A percentile compares a stretch with the other conserved stretches of the same genome.
Evolutionary conservation across 2,797 vertebrate species (phyloP).

Genomic region (Cheirogaleus major): DNA sequence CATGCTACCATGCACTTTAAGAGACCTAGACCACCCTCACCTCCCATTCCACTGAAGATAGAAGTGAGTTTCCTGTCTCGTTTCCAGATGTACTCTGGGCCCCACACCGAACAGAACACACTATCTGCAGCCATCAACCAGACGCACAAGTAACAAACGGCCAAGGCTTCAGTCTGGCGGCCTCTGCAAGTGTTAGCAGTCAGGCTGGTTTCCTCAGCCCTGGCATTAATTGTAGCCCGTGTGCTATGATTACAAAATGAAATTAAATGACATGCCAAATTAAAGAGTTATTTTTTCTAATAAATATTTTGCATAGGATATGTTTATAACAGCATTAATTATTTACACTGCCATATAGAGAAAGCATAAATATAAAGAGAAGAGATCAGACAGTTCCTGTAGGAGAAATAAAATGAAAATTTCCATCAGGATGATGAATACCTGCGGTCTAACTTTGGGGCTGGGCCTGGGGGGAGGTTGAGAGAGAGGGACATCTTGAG

Average conservation of each 20-base stretch:
- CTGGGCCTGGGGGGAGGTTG: background rate
- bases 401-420: conserved; percentile 76
- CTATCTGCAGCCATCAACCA: background rate
- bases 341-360: conserved; percentile 76
- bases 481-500: conserved; percentile 56
- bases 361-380: conserved; percentile 77
- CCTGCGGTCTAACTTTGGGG: conserved; percentile 49
- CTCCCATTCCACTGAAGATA: background rate
- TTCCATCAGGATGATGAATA: conserved; percentile 74
- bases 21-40: background rate
- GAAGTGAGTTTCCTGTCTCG: background rate
- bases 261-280: conserved; percentile 80
- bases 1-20: background rate
- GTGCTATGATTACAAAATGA: conserved; percentile 69
- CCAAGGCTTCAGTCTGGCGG: background rate
- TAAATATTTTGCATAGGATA: conserved; percentile 82
- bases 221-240: conserved; percentile 62
- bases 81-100: background rate
- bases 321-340: conserved; percentile 81
- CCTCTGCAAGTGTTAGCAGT: conserved; percentile 24
- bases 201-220: background rate
- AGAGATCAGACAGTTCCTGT: conserved; percentile 67
- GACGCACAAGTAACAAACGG: background rate
- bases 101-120: background rate
- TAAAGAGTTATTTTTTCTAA: conserved; percentile 82